Conservation (phyloP, 2,113 vertebrate species). For the Mormyrus lacerda region DNA sequence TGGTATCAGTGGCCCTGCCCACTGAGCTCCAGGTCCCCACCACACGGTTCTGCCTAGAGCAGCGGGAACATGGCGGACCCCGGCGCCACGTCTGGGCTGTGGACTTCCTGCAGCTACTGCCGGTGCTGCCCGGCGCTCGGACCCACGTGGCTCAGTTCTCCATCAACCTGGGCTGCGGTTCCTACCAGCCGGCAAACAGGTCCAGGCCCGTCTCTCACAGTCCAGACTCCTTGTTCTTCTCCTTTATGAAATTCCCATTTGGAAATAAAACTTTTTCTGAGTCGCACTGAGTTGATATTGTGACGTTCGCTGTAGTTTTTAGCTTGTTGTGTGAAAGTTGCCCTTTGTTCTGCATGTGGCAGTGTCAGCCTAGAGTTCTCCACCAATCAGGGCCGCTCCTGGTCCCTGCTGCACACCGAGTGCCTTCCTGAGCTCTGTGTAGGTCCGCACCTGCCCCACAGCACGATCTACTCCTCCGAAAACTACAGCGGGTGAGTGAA, state of each 20-base stretch:
- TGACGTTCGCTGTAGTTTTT: neutral
- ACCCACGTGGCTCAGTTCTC: conserved; percentile 95
- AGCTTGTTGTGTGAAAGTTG: neutral
- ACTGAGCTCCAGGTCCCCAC: conserved; percentile 81
- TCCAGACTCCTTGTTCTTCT: neutral
- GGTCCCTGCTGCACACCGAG: conserved; percentile 87
- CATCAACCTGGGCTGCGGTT: conserved; percentile 93
- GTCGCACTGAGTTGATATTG: neutral
- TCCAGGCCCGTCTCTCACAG: conserved; percentile 38
- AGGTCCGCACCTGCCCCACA: conserved; percentile 88
- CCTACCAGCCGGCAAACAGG: conserved; percentile 92
- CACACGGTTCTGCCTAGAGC: conserved; percentile 90
- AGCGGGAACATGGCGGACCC: conserved; percentile 76
- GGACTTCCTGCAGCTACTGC: conserved; percentile 89
- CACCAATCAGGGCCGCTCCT: conserved; percentile 86
- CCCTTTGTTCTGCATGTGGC: neutral
- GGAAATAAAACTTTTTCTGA: neutral
- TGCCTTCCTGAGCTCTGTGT: conserved; percentile 89
- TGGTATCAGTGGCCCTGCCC: conserved; percentile 81
- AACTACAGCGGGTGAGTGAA: conserved; percentile 87
- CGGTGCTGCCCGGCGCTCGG: conserved; percentile 74
- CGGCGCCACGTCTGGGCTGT: conserved; percentile 84
- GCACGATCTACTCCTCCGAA: conserved; percentile 89
- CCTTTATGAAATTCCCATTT: neutral
- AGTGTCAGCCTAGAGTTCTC: conserved; percentile 92